These are phyloP conservation scores for Taurulus bubalis DNA, from an alignment of 2,113 vertebrate genomes.

Conservation along the genomic window DNA sequence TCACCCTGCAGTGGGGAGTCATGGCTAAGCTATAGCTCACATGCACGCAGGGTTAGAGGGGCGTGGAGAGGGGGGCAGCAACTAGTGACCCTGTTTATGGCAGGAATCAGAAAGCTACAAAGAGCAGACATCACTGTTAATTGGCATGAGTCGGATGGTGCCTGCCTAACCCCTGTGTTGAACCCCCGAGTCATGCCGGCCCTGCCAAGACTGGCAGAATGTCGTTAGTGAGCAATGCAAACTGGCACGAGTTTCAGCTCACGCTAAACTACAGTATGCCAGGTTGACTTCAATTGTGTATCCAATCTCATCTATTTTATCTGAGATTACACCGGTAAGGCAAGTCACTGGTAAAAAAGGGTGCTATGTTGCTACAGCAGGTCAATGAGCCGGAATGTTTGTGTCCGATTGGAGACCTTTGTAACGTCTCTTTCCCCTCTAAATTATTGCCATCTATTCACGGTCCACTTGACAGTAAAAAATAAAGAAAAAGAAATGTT, in stretches of 20 bases:
- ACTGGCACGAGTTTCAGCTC: constrained; percentile 15
- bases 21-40: constrained; percentile 20
- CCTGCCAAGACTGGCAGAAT: constrained; percentile 63
- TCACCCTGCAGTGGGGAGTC: constrained; percentile 30
- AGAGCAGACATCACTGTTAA: constrained; percentile 48
- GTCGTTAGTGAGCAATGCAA: constrained; percentile 17
- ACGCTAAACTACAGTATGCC: background rate
- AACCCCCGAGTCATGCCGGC: constrained; percentile 56
- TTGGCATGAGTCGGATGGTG: constrained; percentile 36
- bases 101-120: constrained; percentile 33
- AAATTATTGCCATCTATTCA: background rate
- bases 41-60: constrained; percentile 31
- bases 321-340: background rate
- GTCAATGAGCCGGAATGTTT: background rate
- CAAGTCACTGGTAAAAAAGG: background rate
- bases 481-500: background rate
- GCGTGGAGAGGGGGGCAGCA: constrained; percentile 29
- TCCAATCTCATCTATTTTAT: background rate
- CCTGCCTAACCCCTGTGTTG: constrained; percentile 67
- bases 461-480: background rate
- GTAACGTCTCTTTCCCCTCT: background rate
- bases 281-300: background rate
- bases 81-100: constrained; percentile 55
- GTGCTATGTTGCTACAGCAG: background rate
- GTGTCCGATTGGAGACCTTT: background rate